A percentile compares a stretch with the other conserved stretches of the same genome.
Conservation (phyloP, 1,140 invertebrate genomes). For the Ctenoplectra terminalis region DNA sequence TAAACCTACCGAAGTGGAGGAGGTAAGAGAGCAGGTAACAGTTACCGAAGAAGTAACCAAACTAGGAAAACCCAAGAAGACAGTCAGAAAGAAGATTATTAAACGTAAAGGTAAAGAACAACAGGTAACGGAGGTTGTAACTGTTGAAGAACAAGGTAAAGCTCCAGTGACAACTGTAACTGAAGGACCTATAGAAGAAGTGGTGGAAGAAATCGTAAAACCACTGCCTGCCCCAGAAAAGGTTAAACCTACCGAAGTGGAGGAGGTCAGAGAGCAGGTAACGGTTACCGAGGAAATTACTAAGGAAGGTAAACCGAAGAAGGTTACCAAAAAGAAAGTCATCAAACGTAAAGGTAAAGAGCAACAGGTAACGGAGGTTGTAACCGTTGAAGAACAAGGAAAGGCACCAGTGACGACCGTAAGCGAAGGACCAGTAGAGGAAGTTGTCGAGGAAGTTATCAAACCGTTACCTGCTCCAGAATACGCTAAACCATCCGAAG, state of each 20-base stretch:
- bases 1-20: constrained; percentile 14
- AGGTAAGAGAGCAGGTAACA: constrained; percentile 33
- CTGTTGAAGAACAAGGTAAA: constrained; percentile 56
- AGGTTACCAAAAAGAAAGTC: constrained; percentile 70
- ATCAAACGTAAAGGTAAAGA: constrained; percentile 44
- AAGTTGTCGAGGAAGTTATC: constrained; percentile 34
- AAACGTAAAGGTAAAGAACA: constrained; percentile 55
- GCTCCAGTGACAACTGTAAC: constrained; percentile 34
- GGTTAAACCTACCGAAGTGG: constrained; percentile 14
- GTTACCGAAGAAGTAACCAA: constrained; percentile 44
- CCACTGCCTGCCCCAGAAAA: constrained; percentile 68
- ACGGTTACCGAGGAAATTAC: constrained; percentile 49
- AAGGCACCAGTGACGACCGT: constrained; percentile 69
- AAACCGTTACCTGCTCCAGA: constrained; percentile 68
- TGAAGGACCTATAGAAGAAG: constrained; percentile 72
- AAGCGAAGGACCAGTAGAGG: constrained; percentile 76
- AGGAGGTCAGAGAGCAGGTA: constrained; percentile 30
- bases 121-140: constrained; percentile 57
- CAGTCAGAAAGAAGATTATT: constrained; percentile 54
- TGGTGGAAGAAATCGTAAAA: constrained; percentile 29
- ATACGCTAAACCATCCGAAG: constrained; percentile 18
- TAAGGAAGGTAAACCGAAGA: constrained; percentile 73
- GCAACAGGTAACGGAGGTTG: constrained; percentile 72
- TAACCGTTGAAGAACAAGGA: constrained; percentile 73
- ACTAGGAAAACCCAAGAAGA: constrained; percentile 75